These are phyloP conservation scores for Saturnia pavonia DNA, from an alignment of 2,888 invertebrate species.

Conservation along the genomic window DNA sequence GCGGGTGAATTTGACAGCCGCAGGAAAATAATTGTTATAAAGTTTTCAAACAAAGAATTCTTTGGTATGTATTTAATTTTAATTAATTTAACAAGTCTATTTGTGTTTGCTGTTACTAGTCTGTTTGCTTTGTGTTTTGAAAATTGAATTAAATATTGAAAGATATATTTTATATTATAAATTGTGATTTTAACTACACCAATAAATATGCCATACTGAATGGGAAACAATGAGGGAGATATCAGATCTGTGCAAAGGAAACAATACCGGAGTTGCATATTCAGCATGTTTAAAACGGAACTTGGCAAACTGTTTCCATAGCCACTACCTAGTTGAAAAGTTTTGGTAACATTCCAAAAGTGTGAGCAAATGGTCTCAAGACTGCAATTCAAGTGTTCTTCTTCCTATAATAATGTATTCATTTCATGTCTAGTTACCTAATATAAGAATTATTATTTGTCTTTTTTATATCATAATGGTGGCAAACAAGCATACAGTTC, in stretches of 20 bases:
- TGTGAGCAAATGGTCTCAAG: not conserved
- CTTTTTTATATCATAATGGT: not conserved
- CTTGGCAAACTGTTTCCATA: slow-evolving; percentile 40
- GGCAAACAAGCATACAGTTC: no score
- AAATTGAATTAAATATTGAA: not conserved
- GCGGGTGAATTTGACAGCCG: slow-evolving; percentile 23
- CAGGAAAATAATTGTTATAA: slow-evolving; percentile 23
- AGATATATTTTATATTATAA: not conserved
- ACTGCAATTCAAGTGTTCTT: not conserved
- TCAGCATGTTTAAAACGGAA: slow-evolving; percentile 40
- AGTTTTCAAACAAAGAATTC: slow-evolving; percentile 23
- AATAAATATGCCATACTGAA: not conserved
- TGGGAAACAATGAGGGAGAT: not conserved
- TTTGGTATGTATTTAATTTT: not conserved
- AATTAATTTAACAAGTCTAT: not conserved
- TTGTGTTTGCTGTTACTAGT: no score
- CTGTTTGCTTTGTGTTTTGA: slow-evolving; percentile 14
- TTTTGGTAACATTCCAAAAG: slow-evolving; percentile 40
- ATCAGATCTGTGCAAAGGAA: not conserved
- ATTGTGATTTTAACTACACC: not conserved
- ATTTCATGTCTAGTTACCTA: not conserved
- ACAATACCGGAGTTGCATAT: slow-evolving; percentile 15
- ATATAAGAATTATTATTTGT: not conserved
- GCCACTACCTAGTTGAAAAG: slow-evolving; percentile 24
- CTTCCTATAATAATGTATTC: not conserved